Percentiles rank a stretch among this genome's conserved stretches.
phyloP scores from a whole-genome alignment of 2,888 invertebrate species.

The Crioceris asparagi region DNA sequence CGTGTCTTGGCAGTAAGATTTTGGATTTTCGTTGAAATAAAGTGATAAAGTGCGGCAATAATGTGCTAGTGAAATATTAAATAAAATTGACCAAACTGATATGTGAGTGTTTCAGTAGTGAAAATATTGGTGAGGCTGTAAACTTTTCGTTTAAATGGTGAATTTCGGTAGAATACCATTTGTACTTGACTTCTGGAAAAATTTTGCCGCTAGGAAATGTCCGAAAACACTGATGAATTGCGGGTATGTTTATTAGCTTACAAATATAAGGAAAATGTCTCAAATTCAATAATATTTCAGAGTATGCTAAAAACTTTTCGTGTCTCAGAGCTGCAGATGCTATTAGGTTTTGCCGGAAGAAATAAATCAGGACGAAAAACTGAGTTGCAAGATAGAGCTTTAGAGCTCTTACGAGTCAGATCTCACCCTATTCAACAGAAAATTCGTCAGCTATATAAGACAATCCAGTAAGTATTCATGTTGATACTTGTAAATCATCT shows the following conservation, averaged over 20 bases:
- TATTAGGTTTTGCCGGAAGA: constrained; percentile 68
- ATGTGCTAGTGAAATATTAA: no score
- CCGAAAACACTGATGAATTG: constrained; percentile 37
- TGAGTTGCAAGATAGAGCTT: constrained; percentile 64
- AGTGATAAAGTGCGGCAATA: no score
- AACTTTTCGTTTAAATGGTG: constrained; percentile 24
- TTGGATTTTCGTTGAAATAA: no score
- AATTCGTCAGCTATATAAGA: constrained; percentile 57
- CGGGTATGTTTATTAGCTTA: constrained; percentile 26
- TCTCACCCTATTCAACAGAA: constrained; percentile 53
- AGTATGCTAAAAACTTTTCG: constrained; percentile 56
- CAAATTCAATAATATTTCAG: constrained; percentile 23
- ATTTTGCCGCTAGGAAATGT: constrained; percentile 31
- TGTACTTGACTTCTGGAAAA: constrained; percentile 16
- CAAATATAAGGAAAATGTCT: no score
- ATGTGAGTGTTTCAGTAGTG: no score
- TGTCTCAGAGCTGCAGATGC: constrained; percentile 74
- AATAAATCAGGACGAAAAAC: constrained; percentile 71
- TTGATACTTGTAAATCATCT: no score
- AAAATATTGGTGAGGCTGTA: no score
- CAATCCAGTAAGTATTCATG: constrained; percentile 50
- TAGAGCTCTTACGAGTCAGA: constrained; percentile 56
- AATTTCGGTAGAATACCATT: no score
- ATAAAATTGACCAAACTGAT: no score
- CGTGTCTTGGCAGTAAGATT: no score